Evolutionary conservation across 2,797 vertebrate species (phyloP), one percentile per base, ranked within the genome.

Genomic region (Botia almorhae): DNA sequence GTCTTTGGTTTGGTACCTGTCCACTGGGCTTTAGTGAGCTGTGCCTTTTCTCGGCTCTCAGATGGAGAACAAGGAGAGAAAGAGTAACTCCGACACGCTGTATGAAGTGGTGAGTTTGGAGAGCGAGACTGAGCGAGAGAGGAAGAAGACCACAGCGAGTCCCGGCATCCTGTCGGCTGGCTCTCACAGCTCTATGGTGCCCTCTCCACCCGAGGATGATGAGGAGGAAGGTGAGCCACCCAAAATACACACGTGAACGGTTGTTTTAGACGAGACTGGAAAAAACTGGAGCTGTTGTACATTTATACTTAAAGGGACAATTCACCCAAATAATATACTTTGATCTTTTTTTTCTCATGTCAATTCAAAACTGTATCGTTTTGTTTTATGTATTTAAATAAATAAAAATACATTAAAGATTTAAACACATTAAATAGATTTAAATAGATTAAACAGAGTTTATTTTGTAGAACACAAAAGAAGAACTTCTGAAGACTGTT

Each of bases 81-180:
- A 98, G 92, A 98, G 93, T 87, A 97, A 96, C 79, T 93, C 91
- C 0, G 97, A 98, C 90, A 97, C 96, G 0, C 91, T 99, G 61
- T 99, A 99, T 29, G 98, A 99, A 87, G 98, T 99, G 21, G 92
- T 97, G 70, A 98, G 95, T 91, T 92, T 99, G 90, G 98, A 99
- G 85, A 99, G 96, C 10, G 97, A 99, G 87, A 94, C 95, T 0
- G 97, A 99, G 85, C 92, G 97, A 87, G 98, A 99, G 87, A 94
- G 94, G 53, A 93, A 94, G 79, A 99, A 97, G 94, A 98, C 97
- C 21, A 98, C 97, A n/a, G 96, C 97, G n/a, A 97, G 95, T 83
- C 97, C 97, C 4, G 95, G 93, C n/a, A 89, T 96, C 46, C 92
- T 94, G 58, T 89, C 94, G 63, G 92, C 95, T 0, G 94, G 95